Base-by-base conservation (phyloP, 2,888 invertebrate genomes). In the Macaria notata region DNA sequence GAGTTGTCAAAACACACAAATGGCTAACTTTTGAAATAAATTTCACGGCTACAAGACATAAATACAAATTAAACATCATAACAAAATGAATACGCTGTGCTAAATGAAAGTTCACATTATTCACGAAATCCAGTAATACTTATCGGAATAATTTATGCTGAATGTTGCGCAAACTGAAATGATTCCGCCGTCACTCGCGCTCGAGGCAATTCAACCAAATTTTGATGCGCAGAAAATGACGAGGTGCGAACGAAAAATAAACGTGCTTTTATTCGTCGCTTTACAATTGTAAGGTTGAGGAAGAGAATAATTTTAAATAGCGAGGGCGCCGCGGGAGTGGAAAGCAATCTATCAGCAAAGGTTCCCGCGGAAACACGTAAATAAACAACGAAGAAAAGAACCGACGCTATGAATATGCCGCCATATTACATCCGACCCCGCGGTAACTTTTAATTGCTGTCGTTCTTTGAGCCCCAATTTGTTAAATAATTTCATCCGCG, bases 301-400 rank as follows among this genome's bases (percentile, higher is more conserved):
- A 75, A 73, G 75, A 76, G 78, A 80, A 78, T 76, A 74, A 79
- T 78, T 78, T 76, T 54, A 72, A 72, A 72, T 74, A 69, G 53
- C 59, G 61, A 62, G 55, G 66, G 68, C 66, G 67, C 71, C 62
- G 64, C 59, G 68, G 60, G 67, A 70, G 75, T 74, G 71, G 71
- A 75, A 81, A 81, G 78, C 75, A 83, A 86, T 86, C 83, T 79
- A 81, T 83, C 84, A 83, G 76, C 78, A 70, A 70, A 9, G 8
- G 30, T 9, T 36, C 36, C 79, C 80, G 76, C 73, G 79, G 79
- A 79, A 81, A 81, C 78, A 76, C 76, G 80, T 76, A 76, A 78
- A 79, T 76, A 83, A 81, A 82, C 76, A 70, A 72, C 66, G 68
- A 64, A 65, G 65, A 71, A 78, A 73, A 69, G 72, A 71, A 70